Evolutionary conservation across 2,888 invertebrate species (phyloP), one percentile per base, ranked within the genome.

Genomic region (Glyphotaelius pellucidus): DNA sequence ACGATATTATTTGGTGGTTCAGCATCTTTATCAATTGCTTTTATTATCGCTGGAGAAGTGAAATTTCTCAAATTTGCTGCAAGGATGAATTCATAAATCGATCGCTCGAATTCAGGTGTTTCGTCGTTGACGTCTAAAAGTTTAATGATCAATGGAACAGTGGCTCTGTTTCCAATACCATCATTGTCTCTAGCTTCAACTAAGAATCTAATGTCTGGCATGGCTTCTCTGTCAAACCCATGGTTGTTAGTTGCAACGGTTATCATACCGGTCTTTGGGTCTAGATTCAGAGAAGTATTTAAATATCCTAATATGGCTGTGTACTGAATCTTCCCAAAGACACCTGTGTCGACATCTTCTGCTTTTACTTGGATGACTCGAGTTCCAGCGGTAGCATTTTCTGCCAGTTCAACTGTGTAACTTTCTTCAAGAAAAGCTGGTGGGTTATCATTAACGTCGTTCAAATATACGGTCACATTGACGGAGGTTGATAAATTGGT

Each of bases 161-260:
- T 97, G 85, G 98, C 97, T 94, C 97, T 96, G 94, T 98, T 97
- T 92, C 98, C 98, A 94, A 97, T 96, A 90, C 98, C 98, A 94
- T 98, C 97, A 94, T 98, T 98, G 95, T 99, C 99, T 93, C 98
- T 97, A 93, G 99, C 99, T 96, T 98, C 98, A 93, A 99, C 98
- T 94, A 97, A 97, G 94, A 99, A 96, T 95, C 97, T 97, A 95
- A 98, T 97, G 94, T 97, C 97, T 94, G 97, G 97, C 95, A 97
- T 97, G 79, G 97, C 96, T 95, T 99, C 99, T 81, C 98, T 97
- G 95, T 99, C 99, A 93, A 99, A 97, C 38, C 97, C 97, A 94
- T 97, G 97, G 93, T 97, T 97, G 94, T 97, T 97, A 86, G 97
- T 97, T 79, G 97, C 97, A 67, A 99, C 97, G 9, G 98, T 98